Evolutionary conservation across 2,888 invertebrate species (phyloP).

Genomic region (Blomia tropicalis): DNA sequence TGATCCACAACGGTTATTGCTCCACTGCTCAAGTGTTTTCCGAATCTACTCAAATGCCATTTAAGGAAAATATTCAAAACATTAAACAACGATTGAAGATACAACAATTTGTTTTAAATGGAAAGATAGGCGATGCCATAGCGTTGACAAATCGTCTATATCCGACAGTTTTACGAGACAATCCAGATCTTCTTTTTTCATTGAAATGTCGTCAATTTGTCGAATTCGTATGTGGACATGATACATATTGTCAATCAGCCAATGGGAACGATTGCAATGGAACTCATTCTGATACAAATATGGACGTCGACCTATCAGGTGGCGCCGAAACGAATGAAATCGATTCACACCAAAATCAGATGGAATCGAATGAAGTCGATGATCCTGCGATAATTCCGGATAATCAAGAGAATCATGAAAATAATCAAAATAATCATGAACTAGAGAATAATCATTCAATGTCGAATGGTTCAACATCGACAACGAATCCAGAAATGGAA

Average conservation of each 20-base stretch:
- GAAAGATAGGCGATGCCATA: slow-evolving; percentile 88
- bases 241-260: slow-evolving; percentile 35
- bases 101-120: slow-evolving; percentile 72
- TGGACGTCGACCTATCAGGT: slow-evolving; percentile 24
- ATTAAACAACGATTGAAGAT: slow-evolving; percentile 93
- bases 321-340: neutral
- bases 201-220: slow-evolving; percentile 96
- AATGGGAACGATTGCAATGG: slow-evolving; percentile 24
- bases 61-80: slow-evolving; percentile 77
- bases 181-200: slow-evolving; percentile 79
- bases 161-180: slow-evolving; percentile 78
- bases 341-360: slow-evolving; percentile 11
- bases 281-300: slow-evolving; percentile 18
- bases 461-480: neutral
- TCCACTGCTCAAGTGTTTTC: slow-evolving; percentile 86
- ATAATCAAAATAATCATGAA: too few relatives aligned
- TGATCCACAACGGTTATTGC: slow-evolving; percentile 95
- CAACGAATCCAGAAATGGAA: neutral
- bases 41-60: slow-evolving; percentile 68
- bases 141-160: slow-evolving; percentile 71
- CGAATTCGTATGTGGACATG: slow-evolving; percentile 80
- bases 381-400: slow-evolving; percentile 18
- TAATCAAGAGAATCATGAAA: slow-evolving; percentile 15
- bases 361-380: neutral
- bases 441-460: neutral